Evolutionary conservation across 2,797 vertebrate species (phyloP).

Genomic region (Acestrorhynchus altus): DNA sequence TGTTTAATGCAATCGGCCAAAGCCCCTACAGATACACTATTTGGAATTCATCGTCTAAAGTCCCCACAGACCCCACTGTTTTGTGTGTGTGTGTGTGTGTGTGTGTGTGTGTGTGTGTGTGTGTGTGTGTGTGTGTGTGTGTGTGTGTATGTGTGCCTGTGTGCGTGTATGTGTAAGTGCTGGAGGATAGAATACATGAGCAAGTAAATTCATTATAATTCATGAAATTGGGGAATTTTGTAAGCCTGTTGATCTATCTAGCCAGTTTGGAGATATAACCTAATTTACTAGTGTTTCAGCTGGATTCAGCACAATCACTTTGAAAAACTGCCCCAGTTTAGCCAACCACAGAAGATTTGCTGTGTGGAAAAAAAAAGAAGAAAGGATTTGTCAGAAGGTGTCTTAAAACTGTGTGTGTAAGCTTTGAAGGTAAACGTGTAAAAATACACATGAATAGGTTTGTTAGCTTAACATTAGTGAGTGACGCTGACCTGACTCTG

Average conservation of each 20-base stretch:
- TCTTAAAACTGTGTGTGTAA: neutral
- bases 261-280: neutral
- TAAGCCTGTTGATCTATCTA: neutral
- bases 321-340: neutral
- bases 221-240: neutral
- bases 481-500: neutral
- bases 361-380: neutral
- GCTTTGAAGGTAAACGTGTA: neutral
- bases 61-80: neutral
- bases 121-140: neutral
- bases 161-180: neutral
- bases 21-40: neutral
- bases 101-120: no score
- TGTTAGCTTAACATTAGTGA: neutral
- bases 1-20: neutral
- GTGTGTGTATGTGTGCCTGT: no score
- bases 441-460: neutral
- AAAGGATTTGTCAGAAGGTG: neutral
- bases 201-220: neutral
- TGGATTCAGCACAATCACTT: neutral
- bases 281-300: neutral
- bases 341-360: constrained; percentile 8
- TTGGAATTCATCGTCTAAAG: neutral
- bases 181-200: neutral
- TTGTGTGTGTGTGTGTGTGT: neutral